Evolutionary conservation across 1,140 invertebrate genomes (phyloP).

Genomic region (Drepana arcuata): DNA sequence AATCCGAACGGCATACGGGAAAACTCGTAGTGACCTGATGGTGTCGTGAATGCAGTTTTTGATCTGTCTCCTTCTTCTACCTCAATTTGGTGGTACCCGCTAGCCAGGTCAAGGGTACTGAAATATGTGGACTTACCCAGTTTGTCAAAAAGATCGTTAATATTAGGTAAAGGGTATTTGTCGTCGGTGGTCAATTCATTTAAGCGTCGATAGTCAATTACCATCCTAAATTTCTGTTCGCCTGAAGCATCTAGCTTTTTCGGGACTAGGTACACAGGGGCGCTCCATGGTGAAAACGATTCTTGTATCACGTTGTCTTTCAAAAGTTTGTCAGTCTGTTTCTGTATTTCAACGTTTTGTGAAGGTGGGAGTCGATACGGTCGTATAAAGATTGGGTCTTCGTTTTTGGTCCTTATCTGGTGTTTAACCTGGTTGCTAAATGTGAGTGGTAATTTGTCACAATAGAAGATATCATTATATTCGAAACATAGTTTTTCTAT

Average conservation of each 20-base stretch:
- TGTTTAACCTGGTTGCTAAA: conserved; percentile 15
- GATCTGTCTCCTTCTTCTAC: conserved; percentile 5
- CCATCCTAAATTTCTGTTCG: conserved; percentile 11
- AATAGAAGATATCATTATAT: conserved; percentile 27
- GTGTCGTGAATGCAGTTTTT: conserved; percentile 10
- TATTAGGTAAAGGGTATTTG: conserved; percentile 6
- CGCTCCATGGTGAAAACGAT: conserved; percentile 2
- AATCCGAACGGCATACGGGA: conserved; percentile 13
- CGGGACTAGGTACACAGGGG: not conserved
- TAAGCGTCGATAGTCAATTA: conserved; percentile 1
- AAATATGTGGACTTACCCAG: conserved; percentile 14
- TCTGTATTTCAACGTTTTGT: conserved; percentile 1
- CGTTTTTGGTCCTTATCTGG: conserved; percentile 2
- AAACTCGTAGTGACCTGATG: conserved; percentile 6
- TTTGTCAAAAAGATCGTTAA: conserved; percentile 12
- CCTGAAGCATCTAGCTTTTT: conserved; percentile 14
- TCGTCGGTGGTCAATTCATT: conserved; percentile 16
- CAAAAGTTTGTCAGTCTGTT: conserved; percentile 2
- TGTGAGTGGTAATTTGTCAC: conserved; percentile 14
- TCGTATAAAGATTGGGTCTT: conserved; percentile 7
- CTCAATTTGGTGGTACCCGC: conserved; percentile 18
- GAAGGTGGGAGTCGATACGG: conserved; percentile 1
- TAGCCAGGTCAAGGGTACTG: conserved; percentile 11
- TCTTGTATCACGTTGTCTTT: conserved; percentile 2
- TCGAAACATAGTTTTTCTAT: conserved; percentile 19